phyloP scores from a whole-genome alignment of 2,797 vertebrate species.

The Enteromius anoplus region DNA sequence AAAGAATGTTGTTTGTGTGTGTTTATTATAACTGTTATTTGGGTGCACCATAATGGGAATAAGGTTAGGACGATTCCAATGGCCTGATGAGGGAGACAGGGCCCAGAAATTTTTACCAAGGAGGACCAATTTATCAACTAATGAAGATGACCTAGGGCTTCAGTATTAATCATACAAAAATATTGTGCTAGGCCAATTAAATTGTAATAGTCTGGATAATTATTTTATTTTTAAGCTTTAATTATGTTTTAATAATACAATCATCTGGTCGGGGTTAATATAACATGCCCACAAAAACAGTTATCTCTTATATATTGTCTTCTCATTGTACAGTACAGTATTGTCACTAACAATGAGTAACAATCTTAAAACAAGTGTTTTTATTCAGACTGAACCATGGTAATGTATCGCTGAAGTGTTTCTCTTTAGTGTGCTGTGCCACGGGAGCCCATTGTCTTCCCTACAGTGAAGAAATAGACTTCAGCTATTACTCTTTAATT shows the following conservation, averaged over 20 bases:
- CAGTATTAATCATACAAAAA: not conserved
- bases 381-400: not conserved
- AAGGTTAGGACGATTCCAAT: not conserved
- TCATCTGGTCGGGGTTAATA: not conserved
- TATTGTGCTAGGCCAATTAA: not conserved
- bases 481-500: conserved; percentile 48
- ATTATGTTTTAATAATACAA: not conserved
- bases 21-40: not conserved
- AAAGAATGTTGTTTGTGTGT: not conserved
- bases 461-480: not conserved
- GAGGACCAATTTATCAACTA: not conserved
- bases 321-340: not conserved
- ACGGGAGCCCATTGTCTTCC: not conserved
- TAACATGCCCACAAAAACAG: not conserved
- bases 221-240: not conserved
- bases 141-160: not conserved
- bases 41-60: no score
- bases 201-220: not conserved
- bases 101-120: not conserved
- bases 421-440: not conserved
- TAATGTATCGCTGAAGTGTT: conserved; percentile 17
- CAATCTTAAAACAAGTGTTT: not conserved
- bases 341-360: not conserved
- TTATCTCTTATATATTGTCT: not conserved
- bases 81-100: not conserved